Evolutionary conservation across 23 tunicate species (phyloP).

Genomic region (Diplosoma virens): DNA sequence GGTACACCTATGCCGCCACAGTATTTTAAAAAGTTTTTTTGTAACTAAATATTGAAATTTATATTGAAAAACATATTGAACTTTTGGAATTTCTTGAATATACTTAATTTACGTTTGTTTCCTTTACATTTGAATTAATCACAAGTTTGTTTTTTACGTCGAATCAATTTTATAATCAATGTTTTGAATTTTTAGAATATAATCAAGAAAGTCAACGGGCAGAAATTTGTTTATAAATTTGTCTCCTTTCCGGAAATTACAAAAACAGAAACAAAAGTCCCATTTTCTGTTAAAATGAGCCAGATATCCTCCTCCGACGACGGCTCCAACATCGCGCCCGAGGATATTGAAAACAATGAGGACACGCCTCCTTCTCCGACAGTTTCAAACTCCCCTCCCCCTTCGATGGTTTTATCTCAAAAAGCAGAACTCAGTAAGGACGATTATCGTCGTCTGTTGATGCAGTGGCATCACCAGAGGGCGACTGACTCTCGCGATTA

Average conservation of each 20-base stretch:
- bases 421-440: slow-evolving; percentile 5
- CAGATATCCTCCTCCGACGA: slow-evolving; percentile 54
- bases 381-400: slow-evolving; percentile 47
- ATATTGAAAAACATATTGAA: too few species aligned
- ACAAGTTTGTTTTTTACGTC: too few species aligned
- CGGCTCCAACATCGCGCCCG: slow-evolving; percentile 27
- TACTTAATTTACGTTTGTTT: too few species aligned
- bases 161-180: too few species aligned
- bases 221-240: slow-evolving; percentile 98
- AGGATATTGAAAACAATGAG: slow-evolving; percentile 53
- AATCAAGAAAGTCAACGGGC: slow-evolving; percentile 98
- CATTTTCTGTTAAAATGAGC: slow-evolving; percentile 75
- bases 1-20: too few species aligned
- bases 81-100: too few species aligned
- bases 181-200: slow-evolving; percentile 89
- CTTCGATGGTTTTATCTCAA: slow-evolving; percentile 52
- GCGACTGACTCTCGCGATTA: neutral
- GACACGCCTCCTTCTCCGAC: slow-evolving; percentile 64
- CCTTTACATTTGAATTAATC: too few species aligned
- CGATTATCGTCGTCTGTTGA: slow-evolving; percentile 7
- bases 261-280: slow-evolving; percentile 85
- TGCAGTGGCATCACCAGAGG: neutral
- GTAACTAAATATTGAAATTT: too few species aligned
- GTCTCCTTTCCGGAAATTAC: slow-evolving; percentile 93
- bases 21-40: too few species aligned